Evolutionary conservation across 2,113 vertebrate genomes (phyloP).

Genomic region (Mola mola): DNA sequence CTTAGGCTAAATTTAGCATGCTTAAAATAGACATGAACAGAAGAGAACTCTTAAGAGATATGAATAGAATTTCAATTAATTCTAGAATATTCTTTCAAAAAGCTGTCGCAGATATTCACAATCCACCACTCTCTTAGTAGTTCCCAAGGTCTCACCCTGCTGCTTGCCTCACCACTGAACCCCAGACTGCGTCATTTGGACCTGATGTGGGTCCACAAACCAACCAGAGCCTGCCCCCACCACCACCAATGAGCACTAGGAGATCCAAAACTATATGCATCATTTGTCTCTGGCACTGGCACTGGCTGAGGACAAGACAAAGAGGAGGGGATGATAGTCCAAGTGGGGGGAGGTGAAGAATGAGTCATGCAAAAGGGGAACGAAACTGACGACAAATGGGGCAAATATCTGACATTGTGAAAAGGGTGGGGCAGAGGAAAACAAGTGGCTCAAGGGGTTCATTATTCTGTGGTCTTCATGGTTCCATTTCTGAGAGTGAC

Average conservation of each 20-base stretch:
- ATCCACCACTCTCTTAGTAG: constrained; percentile 31
- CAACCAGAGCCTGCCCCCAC: constrained; percentile 52
- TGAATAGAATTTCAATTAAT: constrained; percentile 16
- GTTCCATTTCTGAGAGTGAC: constrained; percentile 67
- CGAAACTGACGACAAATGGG: background rate
- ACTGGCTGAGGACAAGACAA: background rate
- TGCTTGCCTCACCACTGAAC: constrained; percentile 64
- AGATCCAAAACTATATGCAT: constrained; percentile 29
- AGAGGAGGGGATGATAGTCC: constrained; percentile 5
- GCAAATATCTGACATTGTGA: constrained; percentile 30
- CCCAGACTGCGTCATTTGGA: constrained; percentile 74
- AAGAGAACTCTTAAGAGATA: constrained; percentile 14
- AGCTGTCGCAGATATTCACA: constrained; percentile 45
- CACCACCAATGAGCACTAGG: constrained; percentile 55
- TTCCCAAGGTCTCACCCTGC: constrained; percentile 72
- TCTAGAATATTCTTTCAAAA: constrained; percentile 33
- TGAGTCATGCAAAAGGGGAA: constrained; percentile 38
- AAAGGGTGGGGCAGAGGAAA: constrained; percentile 30
- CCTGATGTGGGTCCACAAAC: constrained; percentile 46
- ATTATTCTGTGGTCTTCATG: constrained; percentile 59
- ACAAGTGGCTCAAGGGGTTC: constrained; percentile 60
- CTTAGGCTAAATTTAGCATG: constrained; percentile 6
- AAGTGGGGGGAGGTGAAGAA: no score
- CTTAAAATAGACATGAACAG: constrained; percentile 3
- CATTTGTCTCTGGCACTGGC: constrained; percentile 30